These are phyloP conservation scores for Hyperoplus lanceolatus DNA, from an alignment of 2,797 vertebrate species.

Conservation along the genomic window DNA sequence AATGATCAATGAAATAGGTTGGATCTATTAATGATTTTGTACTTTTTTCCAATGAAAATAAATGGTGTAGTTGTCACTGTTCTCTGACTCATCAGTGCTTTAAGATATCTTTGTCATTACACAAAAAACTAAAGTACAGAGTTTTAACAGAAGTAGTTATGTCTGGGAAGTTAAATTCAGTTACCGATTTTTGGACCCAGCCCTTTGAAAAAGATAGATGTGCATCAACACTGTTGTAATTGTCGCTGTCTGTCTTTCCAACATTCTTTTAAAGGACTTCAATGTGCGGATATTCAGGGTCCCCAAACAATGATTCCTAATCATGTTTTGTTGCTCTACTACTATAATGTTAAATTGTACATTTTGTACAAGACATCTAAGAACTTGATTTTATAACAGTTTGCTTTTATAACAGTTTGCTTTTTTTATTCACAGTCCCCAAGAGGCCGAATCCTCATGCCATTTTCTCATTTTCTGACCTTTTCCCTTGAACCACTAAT, in stretches of 20 bases:
- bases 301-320: neutral
- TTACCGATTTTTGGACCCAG: neutral
- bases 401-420: neutral
- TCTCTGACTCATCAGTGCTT: neutral
- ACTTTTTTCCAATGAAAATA: conserved; percentile 15
- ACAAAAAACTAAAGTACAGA: neutral
- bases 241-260: too few relatives aligned
- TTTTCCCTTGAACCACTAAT: neutral
- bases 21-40: neutral
- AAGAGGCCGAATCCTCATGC: neutral
- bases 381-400: neutral
- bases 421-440: neutral
- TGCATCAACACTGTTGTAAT: neutral
- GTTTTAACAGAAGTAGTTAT: neutral
- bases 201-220: neutral
- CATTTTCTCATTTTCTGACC: neutral
- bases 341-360: neutral
- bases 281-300: neutral
- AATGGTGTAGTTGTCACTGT: neutral
- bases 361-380: neutral
- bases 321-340: neutral
- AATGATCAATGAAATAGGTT: neutral
- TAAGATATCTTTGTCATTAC: neutral
- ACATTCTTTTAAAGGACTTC: too few relatives aligned
- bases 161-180: neutral